Conservation (phyloP, 2,113 vertebrate species). For the Petromus typicus region DNA sequence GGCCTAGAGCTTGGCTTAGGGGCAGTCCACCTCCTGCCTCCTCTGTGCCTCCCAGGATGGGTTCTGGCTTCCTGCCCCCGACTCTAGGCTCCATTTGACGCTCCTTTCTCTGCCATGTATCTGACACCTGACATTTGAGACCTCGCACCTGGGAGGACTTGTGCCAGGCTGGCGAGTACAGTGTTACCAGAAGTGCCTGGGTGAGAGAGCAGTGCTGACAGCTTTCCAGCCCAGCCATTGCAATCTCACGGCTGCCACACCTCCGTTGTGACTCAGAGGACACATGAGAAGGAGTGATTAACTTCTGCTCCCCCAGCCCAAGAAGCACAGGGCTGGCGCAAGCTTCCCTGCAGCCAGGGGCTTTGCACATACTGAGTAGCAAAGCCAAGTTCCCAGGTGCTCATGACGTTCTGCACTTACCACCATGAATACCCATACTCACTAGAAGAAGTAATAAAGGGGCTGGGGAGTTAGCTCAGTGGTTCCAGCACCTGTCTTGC, state of each 20-base stretch:
- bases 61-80: background rate
- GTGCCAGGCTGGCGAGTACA: background rate
- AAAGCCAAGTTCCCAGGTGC: background rate
- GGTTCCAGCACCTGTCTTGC: no score
- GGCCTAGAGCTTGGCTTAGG: background rate
- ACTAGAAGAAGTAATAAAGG: background rate
- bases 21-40: background rate
- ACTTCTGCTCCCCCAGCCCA: background rate
- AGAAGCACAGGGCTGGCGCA: background rate
- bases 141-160: background rate
- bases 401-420: background rate
- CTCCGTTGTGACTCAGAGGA: background rate
- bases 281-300: background rate
- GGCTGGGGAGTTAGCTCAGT: no score
- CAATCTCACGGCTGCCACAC: background rate
- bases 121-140: background rate
- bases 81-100: background rate
- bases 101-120: background rate
- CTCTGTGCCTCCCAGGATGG: background rate
- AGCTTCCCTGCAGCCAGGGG: no score
- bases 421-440: background rate
- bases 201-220: background rate
- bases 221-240: background rate
- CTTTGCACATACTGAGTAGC: background rate
- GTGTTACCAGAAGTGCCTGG: background rate